Evolutionary conservation across 2,113 vertebrate species (phyloP), one percentile per base, ranked within the genome.

Genomic region (Probosciger aterrimus): DNA sequence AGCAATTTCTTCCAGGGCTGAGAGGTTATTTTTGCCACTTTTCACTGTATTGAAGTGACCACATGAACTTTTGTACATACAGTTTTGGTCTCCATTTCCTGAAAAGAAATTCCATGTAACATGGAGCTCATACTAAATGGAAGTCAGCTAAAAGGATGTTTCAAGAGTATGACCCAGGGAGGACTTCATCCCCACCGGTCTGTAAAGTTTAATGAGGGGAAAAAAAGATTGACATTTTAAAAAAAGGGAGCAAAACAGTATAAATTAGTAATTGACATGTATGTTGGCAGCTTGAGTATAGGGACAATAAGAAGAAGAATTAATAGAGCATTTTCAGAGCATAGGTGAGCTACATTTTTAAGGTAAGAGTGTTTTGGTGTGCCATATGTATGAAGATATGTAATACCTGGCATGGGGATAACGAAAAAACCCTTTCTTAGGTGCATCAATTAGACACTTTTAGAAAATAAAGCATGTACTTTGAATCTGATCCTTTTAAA

Each of bases 1-100:
- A 95, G 18, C 30, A 88, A 87, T 79, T 86, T 81, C n/a, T 95
- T 90, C 49, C 8, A 90, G 89, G 44, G 39, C 62, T 82, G 84
- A 63, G 13, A 68, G 52, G 33, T 86, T 70, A 35, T 49, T 86
- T 92, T 93, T 90, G 14, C 24, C 10, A n/a, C 39, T 92, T 93
- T 80, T 82, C 50, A 8, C 16, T 69, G 14, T 41, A 49, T 20
- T 67, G 57, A 84, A 47, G 57, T 69, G 41, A 52, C 11, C 7
- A 31, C 25, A 50, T 82, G 16, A 79, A 70, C 77, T 67, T 81
- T 65, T 57, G 19, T 65, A n/a, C 4, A 3, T 47, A n/a, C 0
- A 5, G 10, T 94, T 76, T 95, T 82, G 14, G 18, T 88, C 18
- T 90, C 31, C 7, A 19, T 69, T 75, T 76, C 49, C 80, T 79